Evolutionary conservation across 1,140 invertebrate genomes (phyloP), one percentile per base, ranked within the genome.

Genomic region (Halictus rubicundus): DNA sequence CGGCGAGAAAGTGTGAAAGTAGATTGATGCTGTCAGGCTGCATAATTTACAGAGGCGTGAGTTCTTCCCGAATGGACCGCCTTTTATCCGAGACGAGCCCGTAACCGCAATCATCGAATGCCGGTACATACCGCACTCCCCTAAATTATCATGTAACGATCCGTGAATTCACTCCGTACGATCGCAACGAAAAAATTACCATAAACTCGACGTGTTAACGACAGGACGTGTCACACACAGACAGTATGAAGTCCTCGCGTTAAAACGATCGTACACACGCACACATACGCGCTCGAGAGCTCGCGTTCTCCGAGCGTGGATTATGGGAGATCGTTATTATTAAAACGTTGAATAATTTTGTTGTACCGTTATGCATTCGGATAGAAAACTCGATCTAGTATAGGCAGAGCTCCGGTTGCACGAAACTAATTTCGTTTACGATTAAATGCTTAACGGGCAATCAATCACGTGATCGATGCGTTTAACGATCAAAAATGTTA

Each of bases 1-100:
- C 57, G 69, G 57, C 52, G 80, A 60, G 60, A 68, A 69, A 79
- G 69, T 64, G 80, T 70, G 77, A 82, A 82, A 82, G 80, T 73
- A 79, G 80, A 82, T 82, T 79, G 69, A 82, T 49, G 80, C 25
- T 79, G 76, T 54, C 74, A 57, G 77, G 32, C 64, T 37, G 42
- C 78, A 60, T 81, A 81, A 81, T 81, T 81, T 78, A 42, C 75
- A 27, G 73, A 77, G 65, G 32, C 8, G 64, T 49, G 27, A 81
- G 60, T 73, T 78, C 60, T 27, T 70, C 42, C n/a, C 52, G 12
- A 63, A 64, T 23, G 69, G 25, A 12, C 72, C 49, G 60, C 76
- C 61, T 78, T 32, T 78, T 72, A 65, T 78, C 12, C 32, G 27
- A 59, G 42, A 46, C 65, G 21, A 46, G 27, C 42, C 19, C 57